phyloP scores from a whole-genome alignment of 2,888 invertebrate genomes.

The Esperia sulphurella region DNA sequence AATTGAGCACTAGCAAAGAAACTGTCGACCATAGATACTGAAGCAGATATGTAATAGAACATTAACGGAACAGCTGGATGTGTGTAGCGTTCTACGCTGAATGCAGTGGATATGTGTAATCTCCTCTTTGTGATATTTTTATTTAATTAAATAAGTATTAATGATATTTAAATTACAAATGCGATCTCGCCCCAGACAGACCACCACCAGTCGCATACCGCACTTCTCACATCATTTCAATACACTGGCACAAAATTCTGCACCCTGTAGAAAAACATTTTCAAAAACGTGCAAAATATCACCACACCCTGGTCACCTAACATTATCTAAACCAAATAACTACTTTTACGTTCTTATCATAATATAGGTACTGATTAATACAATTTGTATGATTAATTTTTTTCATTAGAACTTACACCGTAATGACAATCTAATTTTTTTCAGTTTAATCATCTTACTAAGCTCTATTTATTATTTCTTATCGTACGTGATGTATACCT shows the following conservation, averaged over 20 bases:
- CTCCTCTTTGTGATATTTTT: conserved; percentile 58
- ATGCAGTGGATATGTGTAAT: conserved; percentile 72
- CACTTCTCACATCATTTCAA: conserved; percentile 53
- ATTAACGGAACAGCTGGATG: conserved; percentile 24
- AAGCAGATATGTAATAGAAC: conserved; percentile 18
- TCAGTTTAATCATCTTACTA: conserved; percentile 73
- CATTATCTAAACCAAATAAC: conserved; percentile 74
- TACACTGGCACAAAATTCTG: conserved; percentile 61
- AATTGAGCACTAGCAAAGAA: conserved; percentile 48
- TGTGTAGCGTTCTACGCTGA: conserved; percentile 67
- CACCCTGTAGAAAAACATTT: conserved; percentile 74
- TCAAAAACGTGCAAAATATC: conserved; percentile 80
- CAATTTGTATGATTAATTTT: conserved; percentile 65
- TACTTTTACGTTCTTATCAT: conserved; percentile 68
- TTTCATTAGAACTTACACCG: conserved; percentile 61
- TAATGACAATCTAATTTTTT: conserved; percentile 67
- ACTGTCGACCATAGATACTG: conserved; percentile 15
- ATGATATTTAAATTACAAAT: conserved; percentile 57
- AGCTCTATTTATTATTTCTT: conserved; percentile 74
- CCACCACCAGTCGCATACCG: conserved; percentile 53
- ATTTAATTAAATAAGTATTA: conserved; percentile 39
- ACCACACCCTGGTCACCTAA: conserved; percentile 80
- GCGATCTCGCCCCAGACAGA: conserved; percentile 54
- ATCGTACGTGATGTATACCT: conserved; percentile 64
- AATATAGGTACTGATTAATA: conserved; percentile 65